Conservation (phyloP, 2,888 invertebrate species). For the Scrobipalpa atriplicella region DNA sequence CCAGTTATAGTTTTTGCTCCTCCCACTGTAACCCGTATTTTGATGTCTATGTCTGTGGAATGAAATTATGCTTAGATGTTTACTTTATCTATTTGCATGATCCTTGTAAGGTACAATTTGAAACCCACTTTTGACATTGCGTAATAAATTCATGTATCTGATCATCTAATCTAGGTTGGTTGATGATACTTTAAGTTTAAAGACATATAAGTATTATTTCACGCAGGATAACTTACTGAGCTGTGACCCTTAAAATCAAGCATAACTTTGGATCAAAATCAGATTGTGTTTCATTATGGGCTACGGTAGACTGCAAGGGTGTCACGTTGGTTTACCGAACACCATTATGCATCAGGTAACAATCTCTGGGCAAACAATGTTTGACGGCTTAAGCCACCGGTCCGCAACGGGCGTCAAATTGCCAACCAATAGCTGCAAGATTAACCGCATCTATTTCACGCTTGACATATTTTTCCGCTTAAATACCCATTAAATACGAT, state of each 20-base stretch:
- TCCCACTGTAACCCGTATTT: background rate
- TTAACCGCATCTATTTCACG: slow-evolving; percentile 25
- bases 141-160: too few relatives aligned
- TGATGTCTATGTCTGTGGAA: background rate
- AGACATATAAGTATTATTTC: too few relatives aligned
- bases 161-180: too few relatives aligned
- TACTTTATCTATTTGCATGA: background rate
- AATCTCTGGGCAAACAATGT: slow-evolving; percentile 4
- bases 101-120: background rate
- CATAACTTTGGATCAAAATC: background rate
- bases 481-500: slow-evolving; percentile 1
- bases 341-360: slow-evolving; percentile 4
- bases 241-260: too few relatives aligned
- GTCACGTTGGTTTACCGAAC: background rate
- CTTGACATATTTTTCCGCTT: slow-evolving; percentile 14
- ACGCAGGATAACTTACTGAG: too few relatives aligned
- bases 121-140: background rate
- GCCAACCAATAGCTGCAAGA: slow-evolving; percentile 14
- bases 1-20: slow-evolving; percentile 8
- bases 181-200: too few relatives aligned
- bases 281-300: background rate
- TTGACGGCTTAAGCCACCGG: slow-evolving; percentile 17
- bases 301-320: background rate
- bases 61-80: background rate
- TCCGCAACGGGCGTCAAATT: slow-evolving; percentile 5